Conservation (phyloP, 2,888 invertebrate species). For the Eubasilissa splendida region DNA sequence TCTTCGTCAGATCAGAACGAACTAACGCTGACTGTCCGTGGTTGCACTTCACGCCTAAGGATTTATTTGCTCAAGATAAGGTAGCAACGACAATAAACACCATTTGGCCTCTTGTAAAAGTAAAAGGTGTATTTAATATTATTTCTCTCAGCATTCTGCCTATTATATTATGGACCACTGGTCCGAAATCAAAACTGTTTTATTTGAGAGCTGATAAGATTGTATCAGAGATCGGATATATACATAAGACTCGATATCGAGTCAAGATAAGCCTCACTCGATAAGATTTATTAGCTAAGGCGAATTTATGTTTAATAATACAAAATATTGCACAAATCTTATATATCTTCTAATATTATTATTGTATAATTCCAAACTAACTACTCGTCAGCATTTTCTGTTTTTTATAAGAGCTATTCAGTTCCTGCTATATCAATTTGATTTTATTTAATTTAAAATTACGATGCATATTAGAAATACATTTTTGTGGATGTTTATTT, state of each 20-base stretch:
- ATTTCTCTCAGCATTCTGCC: background rate
- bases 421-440: too few species aligned
- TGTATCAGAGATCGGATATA: background rate
- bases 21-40: conserved; percentile 24
- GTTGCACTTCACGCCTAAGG: conserved; percentile 34
- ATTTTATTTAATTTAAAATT: too few species aligned
- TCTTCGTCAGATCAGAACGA: background rate
- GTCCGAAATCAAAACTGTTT: conserved; percentile 1
- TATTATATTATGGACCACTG: background rate
- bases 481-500: too few species aligned
- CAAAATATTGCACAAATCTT: too few species aligned
- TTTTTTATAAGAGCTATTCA: too few species aligned
- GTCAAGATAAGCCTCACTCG: background rate
- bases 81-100: conserved; percentile 47
- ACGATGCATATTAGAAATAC: too few species aligned
- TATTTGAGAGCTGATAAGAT: conserved; percentile 9
- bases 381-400: too few species aligned
- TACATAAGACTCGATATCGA: background rate
- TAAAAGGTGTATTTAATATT: conserved; percentile 30
- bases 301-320: too few species aligned
- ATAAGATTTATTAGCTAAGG: too few species aligned
- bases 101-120: conserved; percentile 44
- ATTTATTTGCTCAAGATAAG: conserved; percentile 48
- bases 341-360: too few species aligned
- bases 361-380: too few species aligned